Base-by-base conservation (phyloP, 2,113 vertebrate species). In the Ictalurus furcatus region DNA sequence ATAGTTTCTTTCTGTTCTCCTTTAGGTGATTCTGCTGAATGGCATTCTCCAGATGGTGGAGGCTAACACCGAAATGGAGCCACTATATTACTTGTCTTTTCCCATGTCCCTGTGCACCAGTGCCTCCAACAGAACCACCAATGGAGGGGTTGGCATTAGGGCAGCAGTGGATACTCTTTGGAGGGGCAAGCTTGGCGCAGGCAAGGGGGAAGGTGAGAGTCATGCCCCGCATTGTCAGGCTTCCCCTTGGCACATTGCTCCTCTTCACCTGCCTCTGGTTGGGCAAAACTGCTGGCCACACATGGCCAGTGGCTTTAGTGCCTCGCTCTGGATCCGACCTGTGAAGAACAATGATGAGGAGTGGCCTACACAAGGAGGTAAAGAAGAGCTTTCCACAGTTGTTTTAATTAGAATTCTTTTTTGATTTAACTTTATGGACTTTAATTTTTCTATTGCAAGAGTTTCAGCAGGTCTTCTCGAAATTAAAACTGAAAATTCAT, bases 221-320 rank as follows among this genome's bases (percentile, higher is more conserved):
- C 84, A 92, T 8, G 89, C 94, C 0, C 94, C 93, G 87, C 96
- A 97, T 89, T 92, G 95, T 21, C 93, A 93, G 37, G 94, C 96
- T 56, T 99, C 98, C 65, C 97, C 98, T n/a, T 99, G 98, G 98
- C 97, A 98, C 0, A 78, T 97, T 0, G 96, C 98, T 63, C 98
- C 98, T 2, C 80, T 99, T 67, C 98, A 99, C 92, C 91, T 99
- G 90, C 97, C 98, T 8, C 92, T 99, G 86, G 96, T 98, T 73
- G 98, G 98, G 6, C 98, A 99, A 90, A 99, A 98, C 94, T 99
- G 98, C 92, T 99, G 98, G 98, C 98, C 98, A 0, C 98, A 99
- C 90, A 97, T 99, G 96, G 96, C 98, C 0, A 97, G 97, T 63
- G 98, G 98, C 63, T 99, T 99, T 93, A 99, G 98, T 85, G 92